Conservation (phyloP, 2,113 vertebrate genomes). For the Aviceda subcristata region DNA sequence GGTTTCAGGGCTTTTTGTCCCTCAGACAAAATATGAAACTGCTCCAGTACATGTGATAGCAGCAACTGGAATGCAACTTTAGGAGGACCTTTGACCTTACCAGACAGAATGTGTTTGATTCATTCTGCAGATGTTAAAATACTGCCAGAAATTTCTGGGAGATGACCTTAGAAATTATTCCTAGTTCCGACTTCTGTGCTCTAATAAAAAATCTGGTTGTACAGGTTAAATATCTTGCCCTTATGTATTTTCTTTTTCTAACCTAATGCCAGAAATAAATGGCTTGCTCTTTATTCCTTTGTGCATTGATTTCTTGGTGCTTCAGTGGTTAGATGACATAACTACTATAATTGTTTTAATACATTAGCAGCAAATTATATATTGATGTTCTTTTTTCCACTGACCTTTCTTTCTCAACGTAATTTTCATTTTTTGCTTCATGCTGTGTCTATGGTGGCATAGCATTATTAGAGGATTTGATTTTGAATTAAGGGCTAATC, state of each 20-base stretch:
- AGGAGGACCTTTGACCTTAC: conserved; percentile 50
- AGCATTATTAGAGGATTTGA: conserved; percentile 1
- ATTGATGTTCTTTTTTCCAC: conserved; percentile 20
- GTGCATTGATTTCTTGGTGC: conserved; percentile 3
- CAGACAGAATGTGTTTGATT: conserved; percentile 30
- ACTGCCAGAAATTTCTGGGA: background rate
- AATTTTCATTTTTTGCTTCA: background rate
- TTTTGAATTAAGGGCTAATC: conserved; percentile 33
- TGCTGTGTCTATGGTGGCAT: background rate
- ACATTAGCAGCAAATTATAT: conserved; percentile 50
- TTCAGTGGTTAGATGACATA: conserved; percentile 31
- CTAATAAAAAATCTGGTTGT: conserved; percentile 2
- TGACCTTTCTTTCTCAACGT: conserved; percentile 40
- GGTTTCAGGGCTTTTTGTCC: conserved; percentile 34
- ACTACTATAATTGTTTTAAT: conserved; percentile 51
- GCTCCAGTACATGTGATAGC: background rate
- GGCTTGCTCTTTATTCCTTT: conserved; percentile 40
- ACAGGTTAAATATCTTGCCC: conserved; percentile 40
- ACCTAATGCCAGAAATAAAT: conserved; percentile 18
- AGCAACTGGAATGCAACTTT: conserved; percentile 35
- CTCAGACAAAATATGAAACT: conserved; percentile 12
- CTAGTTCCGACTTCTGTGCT: background rate
- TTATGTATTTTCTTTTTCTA: conserved; percentile 19
- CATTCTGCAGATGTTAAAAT: conserved; percentile 47
- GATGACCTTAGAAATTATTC: conserved; percentile 17